Percentiles rank a stretch among this genome's conserved stretches.
Evolutionary conservation across 1,140 invertebrate genomes (phyloP).

Genomic region (Camponotus floridanus): DNA sequence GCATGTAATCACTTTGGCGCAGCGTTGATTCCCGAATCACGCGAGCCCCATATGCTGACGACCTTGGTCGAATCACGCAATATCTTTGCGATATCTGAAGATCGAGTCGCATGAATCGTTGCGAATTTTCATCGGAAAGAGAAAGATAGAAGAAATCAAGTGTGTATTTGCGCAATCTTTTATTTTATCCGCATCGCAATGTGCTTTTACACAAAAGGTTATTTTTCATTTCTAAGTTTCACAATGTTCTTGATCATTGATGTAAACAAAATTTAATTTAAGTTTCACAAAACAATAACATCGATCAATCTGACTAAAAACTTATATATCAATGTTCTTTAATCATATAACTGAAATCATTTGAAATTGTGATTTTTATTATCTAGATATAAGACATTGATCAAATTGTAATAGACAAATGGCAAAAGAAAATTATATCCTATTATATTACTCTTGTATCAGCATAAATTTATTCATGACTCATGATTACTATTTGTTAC

Average conservation of each 20-base stretch:
- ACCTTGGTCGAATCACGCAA: constrained; percentile 31
- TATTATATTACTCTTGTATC: neutral
- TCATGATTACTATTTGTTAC: neutral
- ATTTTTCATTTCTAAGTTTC: neutral
- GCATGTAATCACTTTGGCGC: constrained; percentile 37
- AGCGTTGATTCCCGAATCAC: constrained; percentile 26
- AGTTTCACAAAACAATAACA: neutral
- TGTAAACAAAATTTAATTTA: neutral
- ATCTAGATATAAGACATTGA: neutral
- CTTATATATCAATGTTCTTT: neutral
- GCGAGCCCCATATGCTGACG: constrained; percentile 21
- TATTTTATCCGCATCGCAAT: neutral
- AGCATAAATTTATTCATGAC: neutral
- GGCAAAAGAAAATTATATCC: neutral
- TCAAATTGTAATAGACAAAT: neutral
- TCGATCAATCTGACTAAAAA: neutral
- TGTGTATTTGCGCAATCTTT: neutral
- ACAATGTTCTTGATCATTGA: neutral
- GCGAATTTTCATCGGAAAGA: constrained; percentile 11
- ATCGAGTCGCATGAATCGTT: constrained; percentile 16
- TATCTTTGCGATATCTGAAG: constrained; percentile 21
- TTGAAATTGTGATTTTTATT: neutral
- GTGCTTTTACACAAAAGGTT: neutral
- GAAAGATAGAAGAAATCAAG: neutral
- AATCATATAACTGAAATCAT: neutral